Evolutionary conservation across 2,797 vertebrate genomes (phyloP), one percentile per base, ranked within the genome.

Genomic region (Poliocrania exsul): DNA sequence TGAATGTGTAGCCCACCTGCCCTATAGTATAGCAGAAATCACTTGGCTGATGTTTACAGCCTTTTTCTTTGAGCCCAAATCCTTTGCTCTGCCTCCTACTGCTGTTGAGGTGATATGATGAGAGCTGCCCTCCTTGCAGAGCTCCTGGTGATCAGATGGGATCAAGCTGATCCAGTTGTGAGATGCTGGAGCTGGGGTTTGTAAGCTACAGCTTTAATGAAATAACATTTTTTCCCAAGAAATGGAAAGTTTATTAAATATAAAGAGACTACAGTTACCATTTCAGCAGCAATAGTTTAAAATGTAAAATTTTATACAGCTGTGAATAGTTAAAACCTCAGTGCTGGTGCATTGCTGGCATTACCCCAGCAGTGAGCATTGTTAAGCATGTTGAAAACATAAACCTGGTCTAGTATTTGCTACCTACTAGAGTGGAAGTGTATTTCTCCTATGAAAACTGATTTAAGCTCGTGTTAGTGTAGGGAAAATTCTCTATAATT

Each of bases 1-100:
- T 46, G 29, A 37, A 47, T 3, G 4, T 37, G 23, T 16, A 11
- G 13, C n/a, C 16, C 11, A 18, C 0, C 0, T 71, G 24, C 6
- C 21, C 25, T 67, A 0, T 5, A 23, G 49, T 12, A 6, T 12
- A 64, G 54, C 9, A 62, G 28, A 51, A 88, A 46, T 75, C 6
- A 57, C 35, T 25, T 72, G 71, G 15, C 11, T 93, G 6, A 10
- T 15, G 9, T 25, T 40, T 70, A 6, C 28, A 42, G 31, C 11
- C 20, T 54, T 42, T 78, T 57, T 21, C 12, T 3, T 6, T n/a
- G 47, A 72, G 25, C 12, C 47, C 8, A 44, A 73, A 37, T 44
- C 42, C 40, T 86, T 67, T 51, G 53, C 40, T 54, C 35, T 88
- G 29, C 40, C 25, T 72, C 46, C 40, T 53, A 13, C 23, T 24